phyloP scores from a whole-genome alignment of 1,140 invertebrate genomes.

The Goniozus legneri region DNA sequence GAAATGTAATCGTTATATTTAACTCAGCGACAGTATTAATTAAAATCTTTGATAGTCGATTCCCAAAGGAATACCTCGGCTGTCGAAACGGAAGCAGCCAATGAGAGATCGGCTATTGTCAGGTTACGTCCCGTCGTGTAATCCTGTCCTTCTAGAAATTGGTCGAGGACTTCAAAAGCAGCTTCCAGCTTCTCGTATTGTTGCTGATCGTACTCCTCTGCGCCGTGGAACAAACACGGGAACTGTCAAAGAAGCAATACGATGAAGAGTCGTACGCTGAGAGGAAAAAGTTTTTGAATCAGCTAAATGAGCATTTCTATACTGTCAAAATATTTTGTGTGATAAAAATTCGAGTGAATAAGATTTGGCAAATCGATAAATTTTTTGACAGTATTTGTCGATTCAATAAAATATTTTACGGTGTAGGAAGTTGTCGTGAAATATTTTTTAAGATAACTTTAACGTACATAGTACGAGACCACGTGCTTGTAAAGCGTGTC shows the following conservation, averaged over 20 bases:
- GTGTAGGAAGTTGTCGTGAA: too few relatives aligned
- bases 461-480: conserved; percentile 60
- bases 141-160: conserved; percentile 40
- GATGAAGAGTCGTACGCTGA: too few relatives aligned
- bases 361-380: too few relatives aligned
- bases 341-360: too few relatives aligned
- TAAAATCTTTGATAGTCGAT: too few relatives aligned
- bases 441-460: conserved; percentile 23
- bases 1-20: too few relatives aligned
- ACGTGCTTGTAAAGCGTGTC: conserved; percentile 62
- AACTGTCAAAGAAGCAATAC: conserved; percentile 41
- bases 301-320: too few relatives aligned
- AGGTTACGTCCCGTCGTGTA: conserved; percentile 45
- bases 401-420: too few relatives aligned
- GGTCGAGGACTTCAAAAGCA: conserved; percentile 37
- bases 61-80: conserved; percentile 35
- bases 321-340: too few relatives aligned
- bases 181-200: conserved; percentile 29
- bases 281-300: too few relatives aligned
- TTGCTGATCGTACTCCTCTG: conserved; percentile 19
- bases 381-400: too few relatives aligned
- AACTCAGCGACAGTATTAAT: too few relatives aligned
- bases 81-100: conserved; percentile 36
- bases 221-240: conserved; percentile 26
- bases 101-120: conserved; percentile 54